Conservation (phyloP, 2,113 vertebrate genomes). For the Talpa occidentalis region DNA sequence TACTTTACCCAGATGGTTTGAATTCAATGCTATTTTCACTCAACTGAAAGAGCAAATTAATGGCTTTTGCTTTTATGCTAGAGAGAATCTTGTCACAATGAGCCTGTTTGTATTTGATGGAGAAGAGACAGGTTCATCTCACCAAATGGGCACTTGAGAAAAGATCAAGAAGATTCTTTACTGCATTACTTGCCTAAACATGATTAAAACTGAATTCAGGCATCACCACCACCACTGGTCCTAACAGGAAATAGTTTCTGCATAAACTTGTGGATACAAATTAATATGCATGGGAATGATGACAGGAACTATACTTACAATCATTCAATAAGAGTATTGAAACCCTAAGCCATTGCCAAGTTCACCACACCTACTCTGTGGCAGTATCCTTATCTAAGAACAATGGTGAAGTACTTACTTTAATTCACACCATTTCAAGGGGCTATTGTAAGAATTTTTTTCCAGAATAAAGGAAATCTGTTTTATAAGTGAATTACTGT, state of each 20-base stretch:
- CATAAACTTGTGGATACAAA: background rate
- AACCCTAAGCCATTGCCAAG: background rate
- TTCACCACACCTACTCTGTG: background rate
- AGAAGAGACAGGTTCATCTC: constrained; percentile 9
- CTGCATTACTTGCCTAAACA: background rate
- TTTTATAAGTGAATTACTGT: constrained; percentile 6
- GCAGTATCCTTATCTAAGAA: background rate
- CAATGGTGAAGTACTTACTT: background rate
- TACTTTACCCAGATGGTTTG: background rate
- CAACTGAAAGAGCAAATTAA: background rate
- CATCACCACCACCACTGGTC: background rate
- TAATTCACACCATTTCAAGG: constrained; percentile 29
- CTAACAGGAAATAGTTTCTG: background rate
- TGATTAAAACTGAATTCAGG: background rate
- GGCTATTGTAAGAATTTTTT: background rate
- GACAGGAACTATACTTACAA: background rate
- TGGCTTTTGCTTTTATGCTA: background rate
- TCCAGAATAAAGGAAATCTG: background rate
- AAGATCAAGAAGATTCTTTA: background rate
- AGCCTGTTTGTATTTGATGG: constrained; percentile 24
- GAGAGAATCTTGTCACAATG: background rate
- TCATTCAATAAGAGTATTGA: background rate
- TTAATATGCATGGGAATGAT: background rate
- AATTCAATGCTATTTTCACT: background rate
- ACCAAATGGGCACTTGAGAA: background rate